phyloP scores from a whole-genome alignment of 2,797 vertebrate species.

The Etheostoma nigrum region DNA sequence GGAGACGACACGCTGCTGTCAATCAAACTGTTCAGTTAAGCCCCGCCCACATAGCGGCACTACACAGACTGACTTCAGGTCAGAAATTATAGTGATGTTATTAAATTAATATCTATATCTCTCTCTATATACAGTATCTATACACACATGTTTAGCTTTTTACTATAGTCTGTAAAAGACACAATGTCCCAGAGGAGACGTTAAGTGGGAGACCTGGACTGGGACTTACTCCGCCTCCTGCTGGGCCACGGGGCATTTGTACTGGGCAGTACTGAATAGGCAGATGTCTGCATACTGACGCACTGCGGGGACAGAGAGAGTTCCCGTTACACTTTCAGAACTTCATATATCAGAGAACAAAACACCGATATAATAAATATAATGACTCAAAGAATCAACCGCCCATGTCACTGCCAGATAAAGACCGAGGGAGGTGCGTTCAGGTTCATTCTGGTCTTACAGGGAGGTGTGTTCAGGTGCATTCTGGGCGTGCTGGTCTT shows the following conservation, averaged over 20 bases:
- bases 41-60: not conserved
- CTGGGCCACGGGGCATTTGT: conserved; percentile 96
- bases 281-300: conserved; percentile 98
- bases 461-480: too few relatives aligned
- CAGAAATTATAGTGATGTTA: not conserved
- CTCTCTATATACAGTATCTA: too few relatives aligned
- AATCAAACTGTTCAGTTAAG: conserved; percentile 10
- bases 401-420: too few relatives aligned
- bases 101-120: too few relatives aligned
- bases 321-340: not conserved
- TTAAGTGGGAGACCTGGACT: not conserved
- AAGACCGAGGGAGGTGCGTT: too few relatives aligned
- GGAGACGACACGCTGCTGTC: conserved; percentile 45
- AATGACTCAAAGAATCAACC: too few relatives aligned
- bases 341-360: not conserved
- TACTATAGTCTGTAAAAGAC: too few relatives aligned
- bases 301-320: conserved; percentile 79
- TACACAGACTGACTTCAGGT: not conserved
- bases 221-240: conserved; percentile 94
- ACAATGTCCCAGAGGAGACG: too few relatives aligned
- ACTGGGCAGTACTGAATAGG: conserved; percentile 97
- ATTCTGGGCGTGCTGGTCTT: too few relatives aligned
- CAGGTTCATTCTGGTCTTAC: too few relatives aligned
- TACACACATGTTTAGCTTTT: too few relatives aligned
- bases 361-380: too few relatives aligned